Conservation (phyloP, 1,140 invertebrate species). For the Thalassaphorura encarpata region DNA sequence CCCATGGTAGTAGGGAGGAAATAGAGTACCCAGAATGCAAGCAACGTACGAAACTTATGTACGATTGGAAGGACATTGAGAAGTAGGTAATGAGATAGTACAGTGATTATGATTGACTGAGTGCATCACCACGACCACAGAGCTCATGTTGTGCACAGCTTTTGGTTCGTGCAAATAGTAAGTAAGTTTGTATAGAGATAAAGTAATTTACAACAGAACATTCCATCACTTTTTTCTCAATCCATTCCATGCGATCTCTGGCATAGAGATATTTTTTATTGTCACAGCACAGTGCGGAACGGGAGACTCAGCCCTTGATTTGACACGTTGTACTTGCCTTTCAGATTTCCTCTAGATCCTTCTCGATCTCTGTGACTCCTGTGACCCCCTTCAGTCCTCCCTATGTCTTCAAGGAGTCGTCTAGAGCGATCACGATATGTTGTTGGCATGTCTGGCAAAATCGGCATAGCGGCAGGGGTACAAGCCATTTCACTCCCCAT, state of each 20-base stretch:
- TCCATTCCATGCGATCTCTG: slow-evolving; percentile 22
- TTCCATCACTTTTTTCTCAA: slow-evolving; percentile 4
- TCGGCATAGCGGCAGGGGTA: slow-evolving; percentile 51
- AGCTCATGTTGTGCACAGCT: too few species aligned
- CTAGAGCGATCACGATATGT: too few species aligned
- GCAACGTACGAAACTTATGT: too few species aligned
- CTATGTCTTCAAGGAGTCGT: slow-evolving; percentile 50
- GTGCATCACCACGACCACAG: too few species aligned
- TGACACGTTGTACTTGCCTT: slow-evolving; percentile 37
- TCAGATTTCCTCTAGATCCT: slow-evolving; percentile 31
- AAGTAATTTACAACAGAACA: slow-evolving; percentile 13
- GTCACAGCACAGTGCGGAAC: slow-evolving; percentile 32
- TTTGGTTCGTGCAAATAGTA: neutral
- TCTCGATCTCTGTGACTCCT: slow-evolving; percentile 4
- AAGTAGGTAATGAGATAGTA: too few species aligned
- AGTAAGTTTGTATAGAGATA: neutral
- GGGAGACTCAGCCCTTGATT: slow-evolving; percentile 26
- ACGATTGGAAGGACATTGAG: too few species aligned
- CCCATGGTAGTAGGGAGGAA: too few species aligned
- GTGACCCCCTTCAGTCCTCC: too few species aligned
- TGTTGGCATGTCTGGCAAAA: slow-evolving; percentile 51
- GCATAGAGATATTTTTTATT: slow-evolving; percentile 15
- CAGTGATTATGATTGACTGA: too few species aligned
- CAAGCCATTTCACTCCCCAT: slow-evolving; percentile 36
- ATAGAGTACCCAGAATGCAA: too few species aligned